A percentile compares a stretch with the other conserved stretches of the same genome.
These are phyloP conservation scores for Cyprinus carpio DNA, from an alignment of 2,113 vertebrate species.

Conservation along the genomic window DNA sequence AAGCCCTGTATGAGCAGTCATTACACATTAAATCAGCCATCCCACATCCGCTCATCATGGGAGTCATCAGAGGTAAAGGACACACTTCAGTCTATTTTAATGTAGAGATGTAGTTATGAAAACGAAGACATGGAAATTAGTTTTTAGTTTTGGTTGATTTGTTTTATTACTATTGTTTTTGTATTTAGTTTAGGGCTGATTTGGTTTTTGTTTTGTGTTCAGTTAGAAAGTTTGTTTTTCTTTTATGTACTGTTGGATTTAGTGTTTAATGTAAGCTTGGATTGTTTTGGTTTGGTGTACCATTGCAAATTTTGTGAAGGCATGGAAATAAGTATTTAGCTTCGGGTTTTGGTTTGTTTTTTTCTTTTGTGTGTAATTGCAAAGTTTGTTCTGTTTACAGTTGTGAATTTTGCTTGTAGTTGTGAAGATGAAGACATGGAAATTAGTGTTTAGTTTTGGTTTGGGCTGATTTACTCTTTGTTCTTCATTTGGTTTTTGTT, in stretches of 20 bases:
- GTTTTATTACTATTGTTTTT: neutral
- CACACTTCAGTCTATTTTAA: neutral
- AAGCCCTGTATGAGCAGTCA: slow-evolving; percentile 98
- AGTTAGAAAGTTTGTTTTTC: neutral
- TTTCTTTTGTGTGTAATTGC: neutral
- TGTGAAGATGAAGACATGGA: neutral
- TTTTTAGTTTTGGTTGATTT: neutral
- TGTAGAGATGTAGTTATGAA: neutral
- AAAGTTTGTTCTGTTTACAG: neutral
- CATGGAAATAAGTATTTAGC: no score
- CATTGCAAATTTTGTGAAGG: neutral
- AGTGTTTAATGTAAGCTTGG: neutral
- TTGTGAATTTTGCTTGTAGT: neutral
- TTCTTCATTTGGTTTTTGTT: neutral
- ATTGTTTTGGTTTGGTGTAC: neutral
- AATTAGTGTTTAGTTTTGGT: neutral
- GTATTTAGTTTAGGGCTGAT: neutral
- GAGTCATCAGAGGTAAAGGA: slow-evolving; percentile 92
- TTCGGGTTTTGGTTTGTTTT: neutral
- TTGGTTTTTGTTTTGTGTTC: neutral
- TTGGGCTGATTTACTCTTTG: neutral
- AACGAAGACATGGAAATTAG: neutral
- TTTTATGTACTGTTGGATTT: neutral
- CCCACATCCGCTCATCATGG: slow-evolving; percentile 98
- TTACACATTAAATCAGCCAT: slow-evolving; percentile 99